phyloP scores from a whole-genome alignment of 1,140 invertebrate genomes.

The Dreissena polymorpha region DNA sequence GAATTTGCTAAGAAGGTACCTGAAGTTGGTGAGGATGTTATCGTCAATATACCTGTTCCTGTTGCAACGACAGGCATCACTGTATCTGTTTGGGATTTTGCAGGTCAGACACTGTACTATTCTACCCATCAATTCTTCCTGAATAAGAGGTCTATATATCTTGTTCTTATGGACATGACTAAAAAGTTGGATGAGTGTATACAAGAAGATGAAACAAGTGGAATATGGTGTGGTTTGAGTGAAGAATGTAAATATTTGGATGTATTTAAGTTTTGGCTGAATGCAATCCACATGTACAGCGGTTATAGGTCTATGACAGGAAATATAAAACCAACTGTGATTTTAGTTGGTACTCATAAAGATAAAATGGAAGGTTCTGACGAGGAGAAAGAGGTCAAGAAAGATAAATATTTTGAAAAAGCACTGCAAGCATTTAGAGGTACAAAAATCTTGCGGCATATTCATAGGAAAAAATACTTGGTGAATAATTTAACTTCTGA shows the following conservation, averaged over 20 bases:
- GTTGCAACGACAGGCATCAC: background rate
- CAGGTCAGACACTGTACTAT: constrained; percentile 38
- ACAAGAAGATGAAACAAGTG: constrained; percentile 30
- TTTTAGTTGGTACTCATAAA: constrained; percentile 35
- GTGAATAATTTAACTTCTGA: constrained; percentile 21
- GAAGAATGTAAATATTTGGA: constrained; percentile 38
- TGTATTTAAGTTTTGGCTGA: constrained; percentile 41
- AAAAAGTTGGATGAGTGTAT: background rate
- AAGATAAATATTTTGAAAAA: constrained; percentile 31
- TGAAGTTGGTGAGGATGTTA: background rate
- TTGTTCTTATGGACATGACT: constrained; percentile 34
- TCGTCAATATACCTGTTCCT: background rate
- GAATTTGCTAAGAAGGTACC: background rate
- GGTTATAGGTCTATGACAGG: background rate
- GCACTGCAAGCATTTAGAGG: constrained; percentile 18
- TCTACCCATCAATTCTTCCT: constrained; percentile 48
- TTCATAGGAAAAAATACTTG: constrained; percentile 30
- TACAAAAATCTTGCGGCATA: background rate
- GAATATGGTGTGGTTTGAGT: constrained; percentile 6
- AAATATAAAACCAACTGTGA: constrained; percentile 16
- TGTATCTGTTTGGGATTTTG: constrained; percentile 44
- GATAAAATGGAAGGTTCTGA: constrained; percentile 26
- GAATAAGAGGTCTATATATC: constrained; percentile 31
- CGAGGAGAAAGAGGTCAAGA: constrained; percentile 36
- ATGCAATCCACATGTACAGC: constrained; percentile 39